A percentile compares a stretch with the other conserved stretches of the same genome.
Evolutionary conservation across 2,888 invertebrate genomes (phyloP).

Genomic region (Oegoconia quadripuncta): DNA sequence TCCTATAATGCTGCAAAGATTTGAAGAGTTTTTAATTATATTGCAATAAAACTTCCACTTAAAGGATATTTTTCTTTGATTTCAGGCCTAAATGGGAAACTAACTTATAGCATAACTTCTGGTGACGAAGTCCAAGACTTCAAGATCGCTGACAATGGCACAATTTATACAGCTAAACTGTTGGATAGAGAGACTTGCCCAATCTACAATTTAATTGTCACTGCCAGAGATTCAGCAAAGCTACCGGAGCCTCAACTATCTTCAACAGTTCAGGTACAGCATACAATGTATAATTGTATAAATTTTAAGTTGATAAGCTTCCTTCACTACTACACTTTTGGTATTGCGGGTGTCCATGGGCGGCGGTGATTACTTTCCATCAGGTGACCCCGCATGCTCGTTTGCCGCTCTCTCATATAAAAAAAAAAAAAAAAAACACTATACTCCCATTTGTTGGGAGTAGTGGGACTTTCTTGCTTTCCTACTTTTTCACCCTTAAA

Average conservation of each 20-base stretch:
- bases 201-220: conserved; percentile 90
- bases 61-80: conserved; percentile 10
- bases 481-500: too few relatives aligned
- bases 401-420: too few relatives aligned
- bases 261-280: conserved; percentile 89
- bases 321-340: background rate
- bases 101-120: conserved; percentile 88
- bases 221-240: conserved; percentile 90
- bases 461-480: too few relatives aligned
- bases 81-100: conserved; percentile 90
- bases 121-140: conserved; percentile 92
- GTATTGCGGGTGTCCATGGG: too few relatives aligned
- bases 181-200: conserved; percentile 92
- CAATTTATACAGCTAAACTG: conserved; percentile 85
- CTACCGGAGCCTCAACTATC: conserved; percentile 86
- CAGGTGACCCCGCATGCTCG: too few relatives aligned
- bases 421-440: too few relatives aligned
- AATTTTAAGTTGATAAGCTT: too few relatives aligned
- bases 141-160: conserved; percentile 89
- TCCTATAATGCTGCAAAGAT: too few relatives aligned
- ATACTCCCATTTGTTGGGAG: too few relatives aligned
- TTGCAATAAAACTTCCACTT: background rate
- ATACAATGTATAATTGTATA: too few relatives aligned
- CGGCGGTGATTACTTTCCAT: too few relatives aligned
- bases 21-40: too few relatives aligned